Percentiles rank a stretch among this genome's conserved stretches.
phyloP scores from a whole-genome alignment of 2,888 invertebrate species.

The Cheilosia vulpina region DNA sequence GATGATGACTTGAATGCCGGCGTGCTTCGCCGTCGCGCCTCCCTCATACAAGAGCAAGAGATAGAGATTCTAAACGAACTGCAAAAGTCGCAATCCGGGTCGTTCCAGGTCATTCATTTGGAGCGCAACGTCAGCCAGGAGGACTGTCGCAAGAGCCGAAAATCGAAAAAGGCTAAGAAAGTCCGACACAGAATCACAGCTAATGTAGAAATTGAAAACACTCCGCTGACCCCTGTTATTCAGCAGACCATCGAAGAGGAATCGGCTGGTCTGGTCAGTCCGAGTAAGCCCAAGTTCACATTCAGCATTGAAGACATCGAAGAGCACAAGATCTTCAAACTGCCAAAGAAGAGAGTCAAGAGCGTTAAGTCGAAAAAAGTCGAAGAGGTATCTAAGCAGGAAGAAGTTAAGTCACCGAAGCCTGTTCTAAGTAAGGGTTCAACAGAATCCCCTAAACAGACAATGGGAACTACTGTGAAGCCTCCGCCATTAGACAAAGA shows the following conservation, averaged over 20 bases:
- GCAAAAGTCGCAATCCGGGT: conserved; percentile 81
- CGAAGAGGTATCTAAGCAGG: conserved; percentile 18
- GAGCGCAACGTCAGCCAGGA: conserved; percentile 81
- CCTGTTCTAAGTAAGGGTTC: neutral
- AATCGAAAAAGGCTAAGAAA: conserved; percentile 80
- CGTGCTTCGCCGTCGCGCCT: conserved; percentile 83
- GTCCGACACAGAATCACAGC: conserved; percentile 82
- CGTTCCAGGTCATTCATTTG: conserved; percentile 81
- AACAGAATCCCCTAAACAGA: neutral
- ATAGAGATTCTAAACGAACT: conserved; percentile 81
- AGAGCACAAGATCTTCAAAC: conserved; percentile 81
- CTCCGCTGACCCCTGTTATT: conserved; percentile 70
- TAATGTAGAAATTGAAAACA: conserved; percentile 81
- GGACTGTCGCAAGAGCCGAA: conserved; percentile 77
- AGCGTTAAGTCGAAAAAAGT: conserved; percentile 71
- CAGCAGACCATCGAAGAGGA: conserved; percentile 73
- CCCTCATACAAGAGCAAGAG: conserved; percentile 85
- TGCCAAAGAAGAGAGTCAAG: conserved; percentile 81
- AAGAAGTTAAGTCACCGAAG: neutral
- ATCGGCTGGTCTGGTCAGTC: conserved; percentile 69
- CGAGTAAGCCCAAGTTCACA: conserved; percentile 80
- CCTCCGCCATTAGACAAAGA: neutral
- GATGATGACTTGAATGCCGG: conserved; percentile 85
- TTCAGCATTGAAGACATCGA: conserved; percentile 82
- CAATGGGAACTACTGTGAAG: neutral